Evolutionary conservation across 2,797 vertebrate species (phyloP).

Genomic region (Melanotaenia boesemani): DNA sequence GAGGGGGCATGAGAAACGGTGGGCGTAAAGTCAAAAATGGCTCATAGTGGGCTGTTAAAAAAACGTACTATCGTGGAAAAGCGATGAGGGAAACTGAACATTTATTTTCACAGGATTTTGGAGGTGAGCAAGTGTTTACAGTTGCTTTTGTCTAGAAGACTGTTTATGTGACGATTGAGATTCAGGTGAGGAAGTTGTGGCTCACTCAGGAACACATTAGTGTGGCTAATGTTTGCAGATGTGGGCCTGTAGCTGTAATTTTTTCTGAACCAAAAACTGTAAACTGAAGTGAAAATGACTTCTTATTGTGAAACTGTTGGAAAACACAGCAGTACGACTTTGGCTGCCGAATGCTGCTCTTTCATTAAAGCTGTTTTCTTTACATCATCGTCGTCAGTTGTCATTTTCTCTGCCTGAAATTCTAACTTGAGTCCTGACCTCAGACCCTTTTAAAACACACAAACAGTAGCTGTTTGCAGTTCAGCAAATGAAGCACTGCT

Average conservation of each 20-base stretch:
- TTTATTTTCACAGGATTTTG: background rate
- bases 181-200: conserved; percentile 24
- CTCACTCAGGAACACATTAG: background rate
- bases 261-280: background rate
- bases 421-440: conserved; percentile 16
- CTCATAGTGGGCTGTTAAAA: conserved; percentile 26
- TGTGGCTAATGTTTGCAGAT: background rate
- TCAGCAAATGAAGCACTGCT: conserved; percentile 19
- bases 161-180: background rate
- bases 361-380: conserved; percentile 5
- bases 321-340: background rate
- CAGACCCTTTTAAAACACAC: conserved; percentile 36
- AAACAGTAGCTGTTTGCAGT: conserved; percentile 50
- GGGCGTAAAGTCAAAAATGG: conserved; percentile 27
- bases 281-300: conserved; percentile 4
- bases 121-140: conserved; percentile 8
- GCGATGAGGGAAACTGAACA: background rate
- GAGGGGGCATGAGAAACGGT: conserved; percentile 13
- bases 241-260: conserved; percentile 1
- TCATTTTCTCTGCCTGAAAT: conserved; percentile 20
- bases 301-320: conserved; percentile 5
- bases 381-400: conserved; percentile 7
- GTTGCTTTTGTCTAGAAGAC: background rate
- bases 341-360: conserved; percentile 9
- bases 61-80: conserved; percentile 4